Conservation (phyloP, 2,797 vertebrate genomes). For the Catostomus latipinnis region DNA sequence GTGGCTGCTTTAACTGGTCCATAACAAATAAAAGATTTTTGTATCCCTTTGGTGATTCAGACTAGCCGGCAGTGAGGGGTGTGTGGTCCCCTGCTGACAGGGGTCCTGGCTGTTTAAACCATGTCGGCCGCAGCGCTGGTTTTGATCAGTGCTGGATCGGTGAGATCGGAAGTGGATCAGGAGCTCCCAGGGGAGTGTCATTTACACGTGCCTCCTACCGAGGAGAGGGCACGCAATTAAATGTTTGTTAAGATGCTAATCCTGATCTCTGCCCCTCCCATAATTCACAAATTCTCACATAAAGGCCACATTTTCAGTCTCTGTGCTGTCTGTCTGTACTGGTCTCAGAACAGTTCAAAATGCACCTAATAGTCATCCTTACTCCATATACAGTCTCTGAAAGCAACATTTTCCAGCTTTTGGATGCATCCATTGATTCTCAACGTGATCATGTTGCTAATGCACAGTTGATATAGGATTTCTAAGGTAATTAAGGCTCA, state of each 20-base stretch:
- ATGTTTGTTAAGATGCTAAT: constrained; percentile 77
- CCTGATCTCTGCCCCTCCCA: constrained; percentile 38
- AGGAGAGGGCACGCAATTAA: constrained; percentile 76
- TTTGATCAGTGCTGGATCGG: constrained; percentile 79
- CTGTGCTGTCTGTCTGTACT: no score
- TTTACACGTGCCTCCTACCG: constrained; percentile 76
- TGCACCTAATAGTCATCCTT: no score
- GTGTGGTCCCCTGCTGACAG: constrained; percentile 65
- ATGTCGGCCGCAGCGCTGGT: constrained; percentile 75
- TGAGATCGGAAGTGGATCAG: constrained; percentile 81
- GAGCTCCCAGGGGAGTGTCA: constrained; percentile 74
- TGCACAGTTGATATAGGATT: no score
- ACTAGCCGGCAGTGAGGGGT: constrained; percentile 74
- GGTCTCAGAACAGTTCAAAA: no score
- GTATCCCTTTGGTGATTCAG: constrained; percentile 71
- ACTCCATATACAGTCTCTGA: no score
- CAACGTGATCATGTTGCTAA: no score
- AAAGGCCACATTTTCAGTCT: neutral
- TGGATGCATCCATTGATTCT: no score
- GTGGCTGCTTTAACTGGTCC: constrained; percentile 46
- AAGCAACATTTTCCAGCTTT: no score
- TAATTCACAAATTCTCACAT: neutral
- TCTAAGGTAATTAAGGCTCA: no score
- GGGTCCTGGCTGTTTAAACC: constrained; percentile 77
- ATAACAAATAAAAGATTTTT: constrained; percentile 35